Evolutionary conservation across 2,888 invertebrate genomes (phyloP).

Genomic region (Neria commutata): DNA sequence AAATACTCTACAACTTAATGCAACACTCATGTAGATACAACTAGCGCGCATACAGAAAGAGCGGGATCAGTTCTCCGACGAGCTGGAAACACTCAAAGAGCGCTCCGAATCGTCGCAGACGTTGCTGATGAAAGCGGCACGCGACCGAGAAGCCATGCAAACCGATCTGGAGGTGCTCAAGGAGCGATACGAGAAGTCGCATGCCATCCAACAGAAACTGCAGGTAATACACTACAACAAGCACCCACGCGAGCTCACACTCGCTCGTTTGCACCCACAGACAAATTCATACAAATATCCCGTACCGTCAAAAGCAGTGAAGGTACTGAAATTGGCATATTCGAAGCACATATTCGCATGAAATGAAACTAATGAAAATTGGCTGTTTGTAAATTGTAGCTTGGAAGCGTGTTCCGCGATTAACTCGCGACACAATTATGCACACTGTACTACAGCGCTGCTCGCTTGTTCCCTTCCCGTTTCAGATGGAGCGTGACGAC

Average conservation of each 20-base stretch:
- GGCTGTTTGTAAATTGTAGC: constrained; percentile 59
- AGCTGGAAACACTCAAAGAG: constrained; percentile 81
- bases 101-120: constrained; percentile 81
- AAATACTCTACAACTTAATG: constrained; percentile 31
- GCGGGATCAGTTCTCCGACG: constrained; percentile 80
- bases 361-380: constrained; percentile 38
- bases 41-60: constrained; percentile 88
- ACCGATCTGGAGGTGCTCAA: constrained; percentile 86
- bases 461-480: no score
- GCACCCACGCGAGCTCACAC: no score
- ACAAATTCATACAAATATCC: no score
- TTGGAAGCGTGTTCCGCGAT: no score
- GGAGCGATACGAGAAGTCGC: constrained; percentile 88
- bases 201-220: constrained; percentile 81
- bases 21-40: constrained; percentile 67
- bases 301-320: not conserved
- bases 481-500: constrained; percentile 84
- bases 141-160: constrained; percentile 83
- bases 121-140: constrained; percentile 79
- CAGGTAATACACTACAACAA: constrained; percentile 67
- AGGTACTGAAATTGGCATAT: constrained; percentile 7
- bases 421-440: not conserved
- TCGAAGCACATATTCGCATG: constrained; percentile 22
- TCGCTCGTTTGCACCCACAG: not conserved
- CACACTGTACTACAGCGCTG: not conserved